Base-by-base conservation (phyloP, 2,113 vertebrate species). In the Dryoscopus gambensis region DNA sequence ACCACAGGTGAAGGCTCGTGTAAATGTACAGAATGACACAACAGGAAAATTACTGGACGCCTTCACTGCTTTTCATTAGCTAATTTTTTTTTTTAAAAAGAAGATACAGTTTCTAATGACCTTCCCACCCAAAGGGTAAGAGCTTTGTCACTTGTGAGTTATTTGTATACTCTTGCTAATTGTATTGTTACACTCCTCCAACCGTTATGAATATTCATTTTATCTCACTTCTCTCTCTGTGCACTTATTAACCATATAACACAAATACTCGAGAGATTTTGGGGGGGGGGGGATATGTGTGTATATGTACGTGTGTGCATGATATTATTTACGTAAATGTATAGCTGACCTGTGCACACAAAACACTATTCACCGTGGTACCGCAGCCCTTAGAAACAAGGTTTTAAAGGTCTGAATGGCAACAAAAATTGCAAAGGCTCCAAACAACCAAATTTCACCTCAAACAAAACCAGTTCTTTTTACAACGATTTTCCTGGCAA, bases 121-220 rank as follows among this genome's bases (percentile, higher is more conserved):
- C 67, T 81, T 82, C 76, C 71, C 65, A 86, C 65, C 82, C 80
- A 93, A 94, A 76, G 91, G 71, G 69, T 91, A 77, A 80, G 84
- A 75, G 93, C 83, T 96, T 92, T 93, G 89, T 94, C 95, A 93
- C 93, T 95, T 68, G 56, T 92, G 91, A 96, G 92, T 92, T 82
- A 94, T 94, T 93, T 94, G 94, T 93, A 95, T 76, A 94, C 60
- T 93, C 95, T 77, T 84, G 92, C 79, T 97, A 97, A 97, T 93
- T 98, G 77, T 96, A 97, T 84, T 13, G 75, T 90, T 93, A 84
- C 84, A 84, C 67, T 97, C 71, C 93, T 93, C 91, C 70, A 57
- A 83, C 39, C 0, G 1, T 70, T 93, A 97, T 95, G 97, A 97
- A 97, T 94, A 97, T 93, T 97, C 91, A 97, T 97, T 87, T 96